These are phyloP conservation scores for Leptopilina clavipes DNA, from an alignment of 1,140 invertebrate genomes.

Conservation along the genomic window DNA sequence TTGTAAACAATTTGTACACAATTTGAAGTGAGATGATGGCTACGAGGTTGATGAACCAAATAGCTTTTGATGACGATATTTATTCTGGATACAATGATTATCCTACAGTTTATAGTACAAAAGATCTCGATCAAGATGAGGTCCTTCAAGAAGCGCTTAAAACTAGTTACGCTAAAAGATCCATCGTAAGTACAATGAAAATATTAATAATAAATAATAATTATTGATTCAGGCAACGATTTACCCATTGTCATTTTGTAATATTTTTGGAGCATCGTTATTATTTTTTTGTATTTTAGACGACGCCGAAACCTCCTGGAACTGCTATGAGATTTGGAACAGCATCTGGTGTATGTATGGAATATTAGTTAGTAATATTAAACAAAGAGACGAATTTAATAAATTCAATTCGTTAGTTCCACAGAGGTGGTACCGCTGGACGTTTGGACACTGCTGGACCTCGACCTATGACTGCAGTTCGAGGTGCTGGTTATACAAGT, in stretches of 20 bases:
- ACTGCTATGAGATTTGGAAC: constrained; percentile 75
- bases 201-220: too few species aligned
- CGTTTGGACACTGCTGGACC: constrained; percentile 65
- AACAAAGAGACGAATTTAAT: too few species aligned
- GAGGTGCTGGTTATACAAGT: constrained; percentile 94
- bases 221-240: too few species aligned
- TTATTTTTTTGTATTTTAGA: constrained; percentile 54
- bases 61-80: constrained; percentile 71
- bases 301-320: constrained; percentile 69
- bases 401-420: constrained; percentile 60
- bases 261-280: constrained; percentile 4
- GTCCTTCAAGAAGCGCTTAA: constrained; percentile 79
- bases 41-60: constrained; percentile 38
- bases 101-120: constrained; percentile 78
- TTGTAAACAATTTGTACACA: not conserved
- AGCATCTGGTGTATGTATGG: constrained; percentile 73
- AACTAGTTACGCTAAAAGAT: constrained; percentile 78
- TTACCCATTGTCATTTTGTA: too few species aligned
- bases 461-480: constrained; percentile 96
- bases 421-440: constrained; percentile 61
- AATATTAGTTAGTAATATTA: too few species aligned
- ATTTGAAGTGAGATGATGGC: constrained; percentile 18
- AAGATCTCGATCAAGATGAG: constrained; percentile 81
- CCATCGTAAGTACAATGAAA: constrained; percentile 75
- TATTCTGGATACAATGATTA: constrained; percentile 83